These are phyloP conservation scores for Ciconia nigra DNA, from an alignment of 2,797 vertebrate genomes.

Conservation along the genomic window DNA sequence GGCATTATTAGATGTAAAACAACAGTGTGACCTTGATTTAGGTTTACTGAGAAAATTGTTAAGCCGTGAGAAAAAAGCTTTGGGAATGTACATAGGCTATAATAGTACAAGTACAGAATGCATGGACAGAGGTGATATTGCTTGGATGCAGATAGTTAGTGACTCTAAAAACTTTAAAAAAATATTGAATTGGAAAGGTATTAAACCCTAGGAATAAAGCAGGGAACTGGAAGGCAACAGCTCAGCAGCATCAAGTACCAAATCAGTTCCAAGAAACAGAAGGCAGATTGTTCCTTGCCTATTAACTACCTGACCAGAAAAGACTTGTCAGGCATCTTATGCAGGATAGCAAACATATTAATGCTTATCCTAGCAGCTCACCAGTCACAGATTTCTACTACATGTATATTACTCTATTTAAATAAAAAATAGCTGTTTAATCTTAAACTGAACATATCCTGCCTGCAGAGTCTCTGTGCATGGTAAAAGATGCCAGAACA, in stretches of 20 bases:
- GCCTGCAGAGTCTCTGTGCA: not conserved
- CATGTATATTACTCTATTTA: not conserved
- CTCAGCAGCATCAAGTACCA: not conserved
- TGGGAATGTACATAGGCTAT: not conserved
- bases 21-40: not conserved
- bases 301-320: not conserved
- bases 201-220: not conserved
- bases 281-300: not conserved
- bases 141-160: not conserved
- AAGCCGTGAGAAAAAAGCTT: not conserved
- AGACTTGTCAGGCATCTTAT: not conserved
- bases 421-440: not conserved
- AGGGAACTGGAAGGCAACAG: not conserved
- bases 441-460: not conserved
- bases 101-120: not conserved
- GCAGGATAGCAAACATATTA: not conserved
- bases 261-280: not conserved
- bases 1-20: not conserved
- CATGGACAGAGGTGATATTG: not conserved
- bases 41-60: not conserved
- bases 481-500: not conserved
- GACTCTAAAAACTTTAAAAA: not conserved
- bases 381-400: not conserved
- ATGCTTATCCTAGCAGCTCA: not conserved
- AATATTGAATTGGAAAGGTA: not conserved